Evolutionary conservation across 1,140 invertebrate genomes (phyloP).

Genomic region (Calephelis virginiensis): DNA sequence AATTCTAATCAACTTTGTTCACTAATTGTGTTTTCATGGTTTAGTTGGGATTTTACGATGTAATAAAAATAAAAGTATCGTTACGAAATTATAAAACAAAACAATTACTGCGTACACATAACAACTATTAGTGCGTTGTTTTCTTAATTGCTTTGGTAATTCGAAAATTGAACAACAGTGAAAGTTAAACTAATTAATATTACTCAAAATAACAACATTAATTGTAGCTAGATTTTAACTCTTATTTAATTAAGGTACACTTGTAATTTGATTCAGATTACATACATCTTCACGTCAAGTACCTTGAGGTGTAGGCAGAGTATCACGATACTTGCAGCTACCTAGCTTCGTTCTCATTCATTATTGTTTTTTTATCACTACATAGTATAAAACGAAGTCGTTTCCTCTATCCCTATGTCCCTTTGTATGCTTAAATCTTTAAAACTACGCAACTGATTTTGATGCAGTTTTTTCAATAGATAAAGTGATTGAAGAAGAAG

Average conservation of each 20-base stretch:
- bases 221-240: neutral
- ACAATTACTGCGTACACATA: conserved; percentile 1
- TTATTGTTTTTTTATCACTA: no score
- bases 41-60: neutral
- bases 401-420: no score
- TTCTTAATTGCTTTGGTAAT: conserved; percentile 8
- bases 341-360: no score
- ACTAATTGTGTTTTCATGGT: conserved; percentile 3
- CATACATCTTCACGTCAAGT: neutral
- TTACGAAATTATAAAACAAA: conserved; percentile 12
- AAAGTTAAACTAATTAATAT: conserved; percentile 11
- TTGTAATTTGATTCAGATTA: conserved; percentile 2
- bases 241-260: conserved; percentile 11
- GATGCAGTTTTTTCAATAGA: no score
- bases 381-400: no score
- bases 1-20: no score
- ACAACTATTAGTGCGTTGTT: conserved; percentile 8
- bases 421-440: no score
- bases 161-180: conserved; percentile 10
- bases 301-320: no score
- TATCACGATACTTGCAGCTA: no score
- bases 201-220: neutral
- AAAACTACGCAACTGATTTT: no score
- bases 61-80: conserved; percentile 2
- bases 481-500: no score